phyloP scores from a whole-genome alignment of 2,888 invertebrate genomes.

The Poecilobothrus nobilitatus region DNA sequence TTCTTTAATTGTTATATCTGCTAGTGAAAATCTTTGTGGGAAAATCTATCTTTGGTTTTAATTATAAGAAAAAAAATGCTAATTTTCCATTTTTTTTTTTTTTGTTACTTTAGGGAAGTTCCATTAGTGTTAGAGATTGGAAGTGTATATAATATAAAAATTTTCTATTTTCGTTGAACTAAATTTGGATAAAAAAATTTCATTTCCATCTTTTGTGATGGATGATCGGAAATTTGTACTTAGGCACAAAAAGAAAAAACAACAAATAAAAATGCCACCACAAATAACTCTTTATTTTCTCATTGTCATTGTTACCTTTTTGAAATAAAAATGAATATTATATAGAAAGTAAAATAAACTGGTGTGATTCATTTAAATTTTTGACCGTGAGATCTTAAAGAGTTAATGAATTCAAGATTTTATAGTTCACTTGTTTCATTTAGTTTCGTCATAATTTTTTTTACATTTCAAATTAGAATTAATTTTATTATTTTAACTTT shows the following conservation, averaged over 20 bases:
- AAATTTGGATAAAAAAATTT: too few relatives aligned
- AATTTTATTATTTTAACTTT: neutral
- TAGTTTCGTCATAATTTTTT: slow-evolving; percentile 13
- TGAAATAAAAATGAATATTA: neutral
- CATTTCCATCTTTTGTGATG: too few relatives aligned
- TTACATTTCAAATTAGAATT: slow-evolving; percentile 10
- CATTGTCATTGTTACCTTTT: neutral
- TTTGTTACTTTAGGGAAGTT: neutral
- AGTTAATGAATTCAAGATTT: slow-evolving; percentile 8
- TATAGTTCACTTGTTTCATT: neutral
- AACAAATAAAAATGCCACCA: too few relatives aligned
- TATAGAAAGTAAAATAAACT: neutral
- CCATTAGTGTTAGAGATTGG: too few relatives aligned
- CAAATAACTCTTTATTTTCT: neutral
- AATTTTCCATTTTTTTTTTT: slow-evolving; percentile 9
- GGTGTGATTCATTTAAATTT: slow-evolving; percentile 16
- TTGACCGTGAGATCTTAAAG: slow-evolving; percentile 20
- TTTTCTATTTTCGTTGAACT: too few relatives aligned
- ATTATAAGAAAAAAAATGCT: slow-evolving; percentile 13
- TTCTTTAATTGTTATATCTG: neutral
- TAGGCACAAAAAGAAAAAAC: too few relatives aligned
- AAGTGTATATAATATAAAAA: too few relatives aligned
- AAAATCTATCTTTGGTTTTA: slow-evolving; percentile 14
- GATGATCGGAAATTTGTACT: too few relatives aligned
- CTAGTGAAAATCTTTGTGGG: slow-evolving; percentile 18